Evolutionary conservation across 2,888 invertebrate species (phyloP), one percentile per base, ranked within the genome.

Genomic region (Meghimatium bilineatum): DNA sequence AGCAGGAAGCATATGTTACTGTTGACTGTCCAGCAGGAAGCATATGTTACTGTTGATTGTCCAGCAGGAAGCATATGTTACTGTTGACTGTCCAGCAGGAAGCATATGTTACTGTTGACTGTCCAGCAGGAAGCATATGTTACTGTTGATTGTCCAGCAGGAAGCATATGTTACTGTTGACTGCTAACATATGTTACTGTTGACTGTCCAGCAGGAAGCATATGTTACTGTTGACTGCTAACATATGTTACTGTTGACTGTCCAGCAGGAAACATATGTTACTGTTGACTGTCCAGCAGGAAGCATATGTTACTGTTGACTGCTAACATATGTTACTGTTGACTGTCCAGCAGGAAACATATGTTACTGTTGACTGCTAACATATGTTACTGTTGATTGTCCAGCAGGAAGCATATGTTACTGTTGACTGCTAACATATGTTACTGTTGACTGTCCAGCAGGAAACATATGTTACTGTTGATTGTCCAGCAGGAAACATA

Each of bases 11-110:
- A 26, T 60, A 32, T 76, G 60, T 36, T 23, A 76, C 38, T 38
- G 26, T n/a, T n/a, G n/a, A n/a, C n/a, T n/a, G n/a, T 76, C 60
- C 60, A 60, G 6, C 34, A 76, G 34, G 60, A 76, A 76, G 60
- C 34, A 26, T 60, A 32, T 76, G 60, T 36, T 23, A 76, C 38
- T 38, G 26, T n/a, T n/a, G n/a, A n/a, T n/a, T n/a, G n/a, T 76
- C 60, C 60, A 60, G 6, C 34, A 76, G 34, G 60, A 76, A 76
- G 60, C 34, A 26, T 60, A 32, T 76, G 60, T 36, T 23, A 76
- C 38, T 38, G 26, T n/a, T n/a, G n/a, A n/a, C n/a, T n/a, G n/a
- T 76, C 60, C 60, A 60, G 6, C 34, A 76, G 34, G 60, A 76
- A 76, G 60, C 34, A 26, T 60, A 32, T 76, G 60, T 36, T 23